These are phyloP conservation scores for Drosophila neonasuta DNA, from an alignment of 2,888 invertebrate species.

Conservation along the genomic window DNA sequence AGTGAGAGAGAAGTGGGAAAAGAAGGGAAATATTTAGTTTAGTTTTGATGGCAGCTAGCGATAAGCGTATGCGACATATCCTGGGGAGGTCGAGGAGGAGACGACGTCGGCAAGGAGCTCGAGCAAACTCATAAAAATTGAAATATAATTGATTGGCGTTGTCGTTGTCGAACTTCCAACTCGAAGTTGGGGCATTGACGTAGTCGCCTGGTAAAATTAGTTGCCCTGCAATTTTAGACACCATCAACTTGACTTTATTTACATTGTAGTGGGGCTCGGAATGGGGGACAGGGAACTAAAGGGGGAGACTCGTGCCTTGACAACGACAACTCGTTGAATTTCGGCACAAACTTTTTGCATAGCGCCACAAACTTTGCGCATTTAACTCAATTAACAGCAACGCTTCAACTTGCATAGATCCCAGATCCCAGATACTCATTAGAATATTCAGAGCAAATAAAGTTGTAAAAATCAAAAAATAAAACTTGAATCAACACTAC, in stretches of 20 bases:
- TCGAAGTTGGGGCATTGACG: constrained; percentile 50
- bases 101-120: constrained; percentile 4
- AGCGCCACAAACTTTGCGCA: constrained; percentile 44
- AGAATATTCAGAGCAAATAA: neutral
- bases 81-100: neutral
- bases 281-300: neutral
- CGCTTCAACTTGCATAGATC: constrained; percentile 40
- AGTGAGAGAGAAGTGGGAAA: no score
- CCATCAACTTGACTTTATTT: constrained; percentile 49
- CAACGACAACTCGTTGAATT: constrained; percentile 4
- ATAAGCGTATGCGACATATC: constrained; percentile 56
- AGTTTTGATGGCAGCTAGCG: constrained; percentile 52
- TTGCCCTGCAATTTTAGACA: constrained; percentile 61
- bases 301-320: neutral
- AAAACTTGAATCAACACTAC: neutral
- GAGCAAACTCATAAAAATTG: constrained; percentile 65
- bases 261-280: neutral
- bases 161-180: constrained; percentile 34
- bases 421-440: neutral
- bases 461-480: neutral
- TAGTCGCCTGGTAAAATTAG: constrained; percentile 67
- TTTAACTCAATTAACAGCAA: constrained; percentile 64
- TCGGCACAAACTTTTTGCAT: neutral
- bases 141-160: constrained; percentile 76
- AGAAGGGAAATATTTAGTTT: constrained; percentile 11